Conservation (phyloP, 2,797 vertebrate species). For the Scolopax rusticola region DNA sequence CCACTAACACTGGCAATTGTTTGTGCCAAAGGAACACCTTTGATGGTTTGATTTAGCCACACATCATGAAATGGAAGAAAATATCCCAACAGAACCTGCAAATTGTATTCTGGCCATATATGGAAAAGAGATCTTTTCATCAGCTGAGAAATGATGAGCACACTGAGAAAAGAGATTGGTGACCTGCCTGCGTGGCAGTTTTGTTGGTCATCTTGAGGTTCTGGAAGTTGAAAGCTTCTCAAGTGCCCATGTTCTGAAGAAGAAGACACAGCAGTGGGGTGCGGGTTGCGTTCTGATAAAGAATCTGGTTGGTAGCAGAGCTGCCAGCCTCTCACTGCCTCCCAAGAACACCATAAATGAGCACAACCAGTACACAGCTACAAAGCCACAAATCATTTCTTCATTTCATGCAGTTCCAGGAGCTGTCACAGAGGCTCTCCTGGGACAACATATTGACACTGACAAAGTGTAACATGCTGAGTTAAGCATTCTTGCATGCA, state of each 20-base stretch:
- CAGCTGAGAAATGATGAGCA: accelerated
- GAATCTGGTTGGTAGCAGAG: background rate
- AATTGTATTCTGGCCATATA: background rate
- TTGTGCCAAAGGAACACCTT: background rate
- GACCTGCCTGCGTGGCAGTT: background rate
- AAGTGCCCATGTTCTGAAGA: background rate
- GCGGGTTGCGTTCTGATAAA: background rate
- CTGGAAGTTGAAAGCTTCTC: background rate
- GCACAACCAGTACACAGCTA: background rate
- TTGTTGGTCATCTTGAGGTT: background rate
- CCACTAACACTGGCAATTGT: background rate
- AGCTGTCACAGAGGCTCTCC: background rate
- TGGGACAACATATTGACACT: background rate
- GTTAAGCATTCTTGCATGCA: background rate
- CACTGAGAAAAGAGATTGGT: background rate
- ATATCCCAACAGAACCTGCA: background rate
- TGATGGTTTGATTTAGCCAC: background rate
- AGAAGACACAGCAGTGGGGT: background rate
- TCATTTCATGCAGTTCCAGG: background rate
- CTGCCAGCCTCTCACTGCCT: background rate
- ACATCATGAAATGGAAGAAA: background rate
- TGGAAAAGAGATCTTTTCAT: background rate
- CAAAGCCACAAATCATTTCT: background rate
- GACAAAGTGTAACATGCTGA: background rate
- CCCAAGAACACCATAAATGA: background rate